Base-by-base conservation (phyloP, 2,888 invertebrate species). In the Amphipoea lucens region DNA sequence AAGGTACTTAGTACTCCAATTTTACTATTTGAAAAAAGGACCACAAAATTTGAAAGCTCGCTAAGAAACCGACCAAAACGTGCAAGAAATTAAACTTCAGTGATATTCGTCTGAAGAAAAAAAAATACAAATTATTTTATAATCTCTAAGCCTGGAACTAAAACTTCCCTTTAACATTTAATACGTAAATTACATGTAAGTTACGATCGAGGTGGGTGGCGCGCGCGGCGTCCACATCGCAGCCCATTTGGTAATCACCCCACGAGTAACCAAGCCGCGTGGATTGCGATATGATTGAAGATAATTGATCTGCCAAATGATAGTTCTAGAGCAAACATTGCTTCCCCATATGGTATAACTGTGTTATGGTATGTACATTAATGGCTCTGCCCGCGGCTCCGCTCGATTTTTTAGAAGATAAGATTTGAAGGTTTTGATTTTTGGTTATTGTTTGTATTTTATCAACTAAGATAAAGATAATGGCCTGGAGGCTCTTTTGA, bases 301-400 rank as follows among this genome's bases (percentile, higher is more conserved):
- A 91, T 93, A 92, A 93, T 93, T 90, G 91, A 91, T 91, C 89
- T 74, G 78, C 79, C 81, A 86, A 90, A 91, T 92, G 91, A 93
- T 91, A 89, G 90, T 88, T 91, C 86, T 90, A 86, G 89, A 90
- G 87, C 90, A 88, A 90, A 87, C 85, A 90, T 89, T 79, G 82
- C 84, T 79, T 87, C 81, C 78, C 71, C 78, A 77, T 82, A 83
- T 79, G 79, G 73, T 82, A 77, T 80, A 83, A 72, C 66, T 84
- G 69, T 84, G 81, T 81, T 77, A 81, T 88, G 71, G 78, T 67
- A 5, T 40, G 40, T 40, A 74, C 54, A 74, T 60, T 65, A 71
- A 82, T 74, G 68, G 63, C 40, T 80, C 0, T 40, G 65, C 74
- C 69, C 63, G 77, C 78, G 75, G 78, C 76, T 67, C 29, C 12